Base-by-base conservation (phyloP, 1,140 invertebrate genomes). In the Bursaphelenchus mucronatus region DNA sequence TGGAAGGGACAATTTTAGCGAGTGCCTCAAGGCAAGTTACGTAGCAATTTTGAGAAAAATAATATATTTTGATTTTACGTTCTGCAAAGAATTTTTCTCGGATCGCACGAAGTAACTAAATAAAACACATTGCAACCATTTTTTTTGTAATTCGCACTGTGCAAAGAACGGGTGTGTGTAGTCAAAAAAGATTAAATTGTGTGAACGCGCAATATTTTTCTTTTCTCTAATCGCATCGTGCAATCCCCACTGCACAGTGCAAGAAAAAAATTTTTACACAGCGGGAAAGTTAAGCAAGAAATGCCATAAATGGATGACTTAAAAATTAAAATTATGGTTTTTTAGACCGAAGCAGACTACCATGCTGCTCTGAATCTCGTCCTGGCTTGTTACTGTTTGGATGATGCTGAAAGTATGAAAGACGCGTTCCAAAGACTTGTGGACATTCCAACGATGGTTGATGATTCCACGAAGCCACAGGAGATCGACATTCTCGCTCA, bases 1-100 rank as follows among this genome's bases (percentile, higher is more conserved):
- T 82, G 95, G 95, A 0, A 89, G 92, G 41, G 90, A 89, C 13
- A 93, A 91, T 78, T 96, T 97, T 84, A 94, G 98, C 82, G 94
- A 93, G 83, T 94, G 97, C 58, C 95, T 97, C 91, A 89, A 90
- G 21, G 19, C 45, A 15, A 68, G 67, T 30, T 30, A 30, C 17
- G 46, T 49, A 17, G 17, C 1, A 49, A 4, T 49, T 49, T n/a
- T n/a, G 1, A 6, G 6, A 49, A 17, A 13, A 49, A 49, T 17
- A n/a, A n/a, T n/a, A n/a, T n/a, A n/a, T n/a, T n/a, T n/a, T n/a
- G n/a, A n/a, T n/a, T n/a, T n/a, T n/a, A n/a, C n/a, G n/a, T n/a
- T n/a, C n/a, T n/a, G n/a, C n/a, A n/a, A n/a, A n/a, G n/a, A n/a
- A n/a, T n/a, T n/a, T n/a, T n/a, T n/a, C n/a, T n/a, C n/a, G n/a